Conservation (phyloP, 2,888 invertebrate genomes). For the Stenodera caucasica region DNA sequence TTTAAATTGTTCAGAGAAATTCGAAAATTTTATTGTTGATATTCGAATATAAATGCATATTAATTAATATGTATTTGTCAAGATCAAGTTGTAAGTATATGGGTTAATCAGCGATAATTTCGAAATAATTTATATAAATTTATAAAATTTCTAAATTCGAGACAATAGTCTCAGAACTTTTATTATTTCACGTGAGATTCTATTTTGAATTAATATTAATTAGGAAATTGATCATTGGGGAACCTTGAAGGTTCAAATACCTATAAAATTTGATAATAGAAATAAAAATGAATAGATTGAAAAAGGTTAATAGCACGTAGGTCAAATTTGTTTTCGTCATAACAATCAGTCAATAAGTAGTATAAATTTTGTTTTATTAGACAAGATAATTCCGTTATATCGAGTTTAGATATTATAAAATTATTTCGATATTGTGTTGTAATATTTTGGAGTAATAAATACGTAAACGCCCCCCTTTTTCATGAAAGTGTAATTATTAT, state of each 20-base stretch:
- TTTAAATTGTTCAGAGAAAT: no score
- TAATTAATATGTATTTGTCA: not conserved
- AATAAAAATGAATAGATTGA: constrained; percentile 16
- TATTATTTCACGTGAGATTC: not conserved
- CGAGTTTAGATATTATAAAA: not conserved
- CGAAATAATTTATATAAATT: constrained; percentile 18
- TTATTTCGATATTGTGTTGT: not conserved
- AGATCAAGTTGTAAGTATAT: constrained; percentile 10
- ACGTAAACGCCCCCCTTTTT: not conserved
- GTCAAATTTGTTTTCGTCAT: no score
- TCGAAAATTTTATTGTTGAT: not conserved
- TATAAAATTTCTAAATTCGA: not conserved
- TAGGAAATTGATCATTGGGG: not conserved
- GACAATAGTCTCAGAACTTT: constrained; percentile 1
- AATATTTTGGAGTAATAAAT: not conserved
- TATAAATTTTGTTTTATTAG: no score
- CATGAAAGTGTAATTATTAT: not conserved
- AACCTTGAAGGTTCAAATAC: constrained; percentile 28
- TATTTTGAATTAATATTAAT: no score
- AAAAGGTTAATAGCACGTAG: constrained; percentile 29
- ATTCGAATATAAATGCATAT: not conserved
- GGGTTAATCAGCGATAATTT: constrained; percentile 19
- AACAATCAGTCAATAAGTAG: no score
- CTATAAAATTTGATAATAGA: constrained; percentile 11
- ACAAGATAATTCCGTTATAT: constrained; percentile 6